Evolutionary conservation across 35 echinoderm and acorn worm species (phyloP), one percentile per base, ranked within the genome.

Genomic region (Stichopus chloronotus): DNA sequence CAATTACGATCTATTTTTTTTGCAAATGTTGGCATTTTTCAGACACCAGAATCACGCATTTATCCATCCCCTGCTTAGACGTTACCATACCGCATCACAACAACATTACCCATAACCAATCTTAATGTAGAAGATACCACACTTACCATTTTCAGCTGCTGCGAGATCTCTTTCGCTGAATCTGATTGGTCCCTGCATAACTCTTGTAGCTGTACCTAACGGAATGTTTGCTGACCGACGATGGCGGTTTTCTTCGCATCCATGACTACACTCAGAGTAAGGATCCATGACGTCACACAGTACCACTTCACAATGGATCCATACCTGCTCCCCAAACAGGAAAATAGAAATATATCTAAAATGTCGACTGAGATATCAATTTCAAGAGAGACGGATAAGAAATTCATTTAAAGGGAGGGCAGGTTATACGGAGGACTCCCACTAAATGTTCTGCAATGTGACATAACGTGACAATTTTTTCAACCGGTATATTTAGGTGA

Each of bases 291-390:
- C 54, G 56, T 85, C 82, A 85, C 82, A 85, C 30, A 85, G 11
- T 8, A 85, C 16, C 5, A 85, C 82, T 58, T 85, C 82, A 58
- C 82, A 85, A 5, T 85, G 82, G 11, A 85, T 17, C 82, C 82
- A 85, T 7, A 85, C 52, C 82, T 85, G 69, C 22, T 7, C 19
- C 19, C 19, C 8, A 10, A 61, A 61, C 59, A 14, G 59, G 8
- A 1, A 61, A 61, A 61, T 10, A 14, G 4, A 10, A 8, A 61
- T 10, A 61, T 10, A 61, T 61, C 14, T 61, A 14, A 10, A 61
- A 8, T 10, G 14, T 8, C 8, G 14, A 61, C 8, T 61, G 14
- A 61, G 59, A 43, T 3, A 43, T 43, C 0, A 43, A 43, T 43
- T 43, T 43, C 3, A 1, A 43, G 30, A 43, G 30, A 43, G 30